Conservation (phyloP, 35 echinoderm and acorn worm genomes). For the Strongylocentrotus purpuratus region DNA sequence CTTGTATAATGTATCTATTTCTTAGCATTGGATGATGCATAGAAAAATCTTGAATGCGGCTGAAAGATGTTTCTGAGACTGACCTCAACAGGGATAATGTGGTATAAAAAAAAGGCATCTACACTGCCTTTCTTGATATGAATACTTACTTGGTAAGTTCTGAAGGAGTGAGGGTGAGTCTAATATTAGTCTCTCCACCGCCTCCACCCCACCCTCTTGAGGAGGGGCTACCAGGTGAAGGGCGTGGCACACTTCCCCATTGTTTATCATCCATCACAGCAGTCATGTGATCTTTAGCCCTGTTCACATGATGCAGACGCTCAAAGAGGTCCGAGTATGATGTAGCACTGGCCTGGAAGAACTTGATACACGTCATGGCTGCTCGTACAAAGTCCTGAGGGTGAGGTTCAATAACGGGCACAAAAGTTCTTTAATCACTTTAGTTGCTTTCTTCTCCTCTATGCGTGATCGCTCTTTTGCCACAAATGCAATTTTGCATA, state of each 20-base stretch:
- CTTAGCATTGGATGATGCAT: too few species aligned
- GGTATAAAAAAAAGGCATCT: too few species aligned
- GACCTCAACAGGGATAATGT: too few species aligned
- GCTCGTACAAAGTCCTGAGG: slow-evolving; percentile 88
- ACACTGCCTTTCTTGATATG: too few species aligned
- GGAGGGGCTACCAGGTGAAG: slow-evolving; percentile 21
- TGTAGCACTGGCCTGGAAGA: slow-evolving; percentile 72
- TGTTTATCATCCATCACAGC: slow-evolving; percentile 66
- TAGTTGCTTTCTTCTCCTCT: too few species aligned
- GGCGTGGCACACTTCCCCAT: slow-evolving; percentile 64
- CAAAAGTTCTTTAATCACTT: not conserved
- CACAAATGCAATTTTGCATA: too few species aligned
- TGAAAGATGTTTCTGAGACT: too few species aligned
- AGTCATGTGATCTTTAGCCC: slow-evolving; percentile 69
- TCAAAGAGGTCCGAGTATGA: slow-evolving; percentile 81
- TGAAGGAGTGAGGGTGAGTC: slow-evolving; percentile 71
- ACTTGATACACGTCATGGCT: slow-evolving; percentile 84
- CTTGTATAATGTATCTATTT: too few species aligned
- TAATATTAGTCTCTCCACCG: slow-evolving; percentile 49
- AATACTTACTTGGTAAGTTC: slow-evolving; percentile 93
- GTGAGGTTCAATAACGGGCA: not conserved
- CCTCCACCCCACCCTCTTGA: slow-evolving; percentile 23
- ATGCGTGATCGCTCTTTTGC: too few species aligned
- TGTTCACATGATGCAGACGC: slow-evolving; percentile 71
- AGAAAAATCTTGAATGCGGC: too few species aligned